Conservation (phyloP, 2,113 vertebrate genomes). For the Pygoscelis antarcticus region DNA sequence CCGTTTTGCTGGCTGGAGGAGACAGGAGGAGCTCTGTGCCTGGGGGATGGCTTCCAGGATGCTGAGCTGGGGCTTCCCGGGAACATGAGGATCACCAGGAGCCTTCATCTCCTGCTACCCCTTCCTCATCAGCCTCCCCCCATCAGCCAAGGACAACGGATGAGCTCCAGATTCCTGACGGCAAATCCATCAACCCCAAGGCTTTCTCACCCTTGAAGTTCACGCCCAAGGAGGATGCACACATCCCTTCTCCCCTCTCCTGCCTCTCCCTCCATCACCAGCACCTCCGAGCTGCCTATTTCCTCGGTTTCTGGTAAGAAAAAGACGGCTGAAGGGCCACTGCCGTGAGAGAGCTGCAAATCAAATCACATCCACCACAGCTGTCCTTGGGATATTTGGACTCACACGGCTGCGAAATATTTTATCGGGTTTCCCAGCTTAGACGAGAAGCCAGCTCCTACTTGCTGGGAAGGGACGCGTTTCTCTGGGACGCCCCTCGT, state of each 20-base stretch:
- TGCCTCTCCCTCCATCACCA: not conserved
- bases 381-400: not conserved
- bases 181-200: not conserved
- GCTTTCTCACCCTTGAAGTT: not conserved
- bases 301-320: not conserved
- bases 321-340: not conserved
- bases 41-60: not conserved
- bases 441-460: not conserved
- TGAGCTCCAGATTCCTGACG: not conserved
- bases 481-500: not conserved
- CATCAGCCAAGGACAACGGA: not conserved
- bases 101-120: not conserved
- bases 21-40: not conserved
- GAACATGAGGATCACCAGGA: not conserved
- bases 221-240: not conserved
- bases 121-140: not conserved
- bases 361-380: not conserved
- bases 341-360: not conserved
- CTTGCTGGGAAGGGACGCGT: not conserved
- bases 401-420: accelerated
- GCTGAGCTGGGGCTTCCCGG: not conserved
- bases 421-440: not conserved
- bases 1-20: not conserved
- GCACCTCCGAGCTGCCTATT: not conserved
- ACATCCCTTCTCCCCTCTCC: not conserved